These are phyloP conservation scores for Manis crassicaudata DNA, from an alignment of 2,797 vertebrate species.

Conservation along the genomic window DNA sequence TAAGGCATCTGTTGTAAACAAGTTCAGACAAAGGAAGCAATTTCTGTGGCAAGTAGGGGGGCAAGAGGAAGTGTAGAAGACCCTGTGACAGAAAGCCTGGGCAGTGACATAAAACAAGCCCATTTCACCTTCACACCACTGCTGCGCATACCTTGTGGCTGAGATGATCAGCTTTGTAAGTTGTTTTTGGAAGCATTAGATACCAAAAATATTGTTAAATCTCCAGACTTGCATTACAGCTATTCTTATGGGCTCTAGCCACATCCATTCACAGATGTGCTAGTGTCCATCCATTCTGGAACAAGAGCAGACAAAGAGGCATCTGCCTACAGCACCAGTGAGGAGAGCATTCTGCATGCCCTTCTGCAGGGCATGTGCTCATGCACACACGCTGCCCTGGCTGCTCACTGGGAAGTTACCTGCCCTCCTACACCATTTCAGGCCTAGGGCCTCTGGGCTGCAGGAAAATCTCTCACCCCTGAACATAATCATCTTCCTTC, in stretches of 20 bases:
- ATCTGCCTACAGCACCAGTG: neutral
- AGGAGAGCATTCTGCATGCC: no score
- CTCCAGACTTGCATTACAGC: neutral
- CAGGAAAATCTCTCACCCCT: neutral
- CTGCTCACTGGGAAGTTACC: neutral
- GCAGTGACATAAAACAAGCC: slow-evolving; percentile 12
- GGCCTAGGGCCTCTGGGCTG: neutral
- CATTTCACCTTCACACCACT: neutral
- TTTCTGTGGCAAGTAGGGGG: slow-evolving; percentile 56
- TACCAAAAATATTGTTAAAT: neutral
- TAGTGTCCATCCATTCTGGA: neutral
- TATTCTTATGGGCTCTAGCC: neutral
- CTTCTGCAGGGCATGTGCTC: neutral
- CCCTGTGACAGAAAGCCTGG: neutral
- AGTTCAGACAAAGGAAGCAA: slow-evolving; percentile 77
- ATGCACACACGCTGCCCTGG: neutral
- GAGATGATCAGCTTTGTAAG: neutral
- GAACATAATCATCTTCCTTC: neutral
- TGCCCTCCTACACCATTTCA: neutral
- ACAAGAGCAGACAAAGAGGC: neutral
- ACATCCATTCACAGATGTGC: neutral
- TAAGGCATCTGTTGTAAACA: slow-evolving; percentile 80
- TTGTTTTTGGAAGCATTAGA: neutral
- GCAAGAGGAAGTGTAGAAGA: neutral
- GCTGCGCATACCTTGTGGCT: neutral